Evolutionary conservation across 2,797 vertebrate species (phyloP).

Genomic region (Xenentodon cancila): DNA sequence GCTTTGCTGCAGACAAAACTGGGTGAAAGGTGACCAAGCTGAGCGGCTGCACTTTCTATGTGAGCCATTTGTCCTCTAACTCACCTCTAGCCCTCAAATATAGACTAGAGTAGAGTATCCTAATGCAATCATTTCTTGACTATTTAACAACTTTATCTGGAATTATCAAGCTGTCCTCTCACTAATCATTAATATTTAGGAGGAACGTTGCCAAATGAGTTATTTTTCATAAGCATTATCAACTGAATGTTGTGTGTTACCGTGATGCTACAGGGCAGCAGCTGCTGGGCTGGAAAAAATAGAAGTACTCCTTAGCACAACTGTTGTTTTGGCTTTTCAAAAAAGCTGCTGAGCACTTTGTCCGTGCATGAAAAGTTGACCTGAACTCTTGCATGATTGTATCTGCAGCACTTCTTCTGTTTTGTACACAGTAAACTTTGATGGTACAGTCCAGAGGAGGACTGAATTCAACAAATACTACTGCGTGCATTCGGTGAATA

Average conservation of each 20-base stretch:
- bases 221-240: no score
- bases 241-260: not conserved
- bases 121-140: not conserved
- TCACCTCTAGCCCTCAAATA: constrained; percentile 48
- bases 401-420: constrained; percentile 5
- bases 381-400: not conserved
- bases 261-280: not conserved
- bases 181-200: no score
- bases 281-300: constrained; percentile 1
- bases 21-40: constrained; percentile 67
- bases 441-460: not conserved
- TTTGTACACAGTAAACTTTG: constrained; percentile 7
- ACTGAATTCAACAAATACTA: not conserved
- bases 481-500: no score
- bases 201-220: no score
- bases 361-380: constrained; percentile 1
- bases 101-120: not conserved
- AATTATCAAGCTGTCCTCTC: not conserved
- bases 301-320: not conserved
- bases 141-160: constrained; percentile 1
- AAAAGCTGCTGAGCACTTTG: constrained; percentile 2
- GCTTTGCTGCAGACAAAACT: constrained; percentile 38
- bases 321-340: not conserved
- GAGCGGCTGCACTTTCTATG: not conserved
- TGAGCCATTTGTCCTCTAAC: constrained; percentile 27